phyloP scores from a whole-genome alignment of 2,888 invertebrate genomes.

The Gymnocheta viridis region DNA sequence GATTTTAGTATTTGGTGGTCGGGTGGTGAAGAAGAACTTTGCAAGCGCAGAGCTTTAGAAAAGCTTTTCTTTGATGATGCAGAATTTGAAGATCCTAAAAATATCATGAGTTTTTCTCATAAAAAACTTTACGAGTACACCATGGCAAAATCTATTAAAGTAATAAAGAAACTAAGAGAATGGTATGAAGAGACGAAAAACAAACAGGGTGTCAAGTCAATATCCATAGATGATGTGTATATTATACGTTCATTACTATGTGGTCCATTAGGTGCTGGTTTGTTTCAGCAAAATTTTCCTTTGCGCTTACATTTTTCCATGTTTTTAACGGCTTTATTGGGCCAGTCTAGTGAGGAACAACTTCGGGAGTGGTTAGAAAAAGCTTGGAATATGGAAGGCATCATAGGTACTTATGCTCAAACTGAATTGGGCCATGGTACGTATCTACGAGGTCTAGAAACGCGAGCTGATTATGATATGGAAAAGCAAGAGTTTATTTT shows the following conservation, averaged over 20 bases:
- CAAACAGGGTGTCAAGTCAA: slow-evolving; percentile 78
- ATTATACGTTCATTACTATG: slow-evolving; percentile 75
- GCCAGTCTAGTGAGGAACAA: slow-evolving; percentile 92
- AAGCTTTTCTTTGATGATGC: slow-evolving; percentile 74
- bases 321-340: slow-evolving; percentile 94
- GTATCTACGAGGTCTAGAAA: slow-evolving; percentile 93
- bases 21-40: slow-evolving; percentile 73
- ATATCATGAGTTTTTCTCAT: slow-evolving; percentile 75
- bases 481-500: slow-evolving; percentile 91
- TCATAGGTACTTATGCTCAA: slow-evolving; percentile 97
- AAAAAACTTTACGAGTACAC: slow-evolving; percentile 76
- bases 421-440: slow-evolving; percentile 98
- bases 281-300: slow-evolving; percentile 80
- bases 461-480: slow-evolving; percentile 94
- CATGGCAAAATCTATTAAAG: slow-evolving; percentile 75
- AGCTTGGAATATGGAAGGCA: slow-evolving; percentile 89
- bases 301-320: slow-evolving; percentile 92
- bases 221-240: slow-evolving; percentile 76
- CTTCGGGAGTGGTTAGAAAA: slow-evolving; percentile 92
- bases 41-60: slow-evolving; percentile 74
- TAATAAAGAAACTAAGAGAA: slow-evolving; percentile 87
- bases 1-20: slow-evolving; percentile 79
- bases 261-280: slow-evolving; percentile 76
- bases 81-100: slow-evolving; percentile 74
- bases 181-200: slow-evolving; percentile 83